These are phyloP conservation scores for Rhinella marina DNA, from an alignment of 2,797 vertebrate species.

Conservation along the genomic window DNA sequence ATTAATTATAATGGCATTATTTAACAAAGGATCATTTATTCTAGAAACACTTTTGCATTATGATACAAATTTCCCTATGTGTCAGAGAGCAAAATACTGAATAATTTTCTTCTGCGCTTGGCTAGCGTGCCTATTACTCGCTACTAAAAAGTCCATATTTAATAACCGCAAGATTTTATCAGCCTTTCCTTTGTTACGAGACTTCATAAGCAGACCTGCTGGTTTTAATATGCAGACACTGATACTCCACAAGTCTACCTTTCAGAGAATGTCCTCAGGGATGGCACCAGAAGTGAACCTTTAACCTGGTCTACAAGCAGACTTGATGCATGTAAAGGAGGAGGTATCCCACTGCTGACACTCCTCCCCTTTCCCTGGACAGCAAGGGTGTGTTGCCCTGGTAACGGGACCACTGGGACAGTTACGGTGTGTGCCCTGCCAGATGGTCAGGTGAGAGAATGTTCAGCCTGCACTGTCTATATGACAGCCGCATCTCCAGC, in stretches of 20 bases:
- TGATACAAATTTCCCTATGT: background rate
- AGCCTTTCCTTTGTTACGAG: conserved; percentile 29
- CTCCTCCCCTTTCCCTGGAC: conserved; percentile 43
- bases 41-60: background rate
- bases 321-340: conserved; percentile 46
- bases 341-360: conserved; percentile 29
- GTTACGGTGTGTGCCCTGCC: conserved; percentile 48
- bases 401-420: conserved; percentile 14
- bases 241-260: conserved; percentile 38
- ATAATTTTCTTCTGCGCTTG: background rate
- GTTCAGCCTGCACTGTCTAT: conserved; percentile 36
- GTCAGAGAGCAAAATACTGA: background rate
- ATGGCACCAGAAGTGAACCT: conserved; percentile 39
- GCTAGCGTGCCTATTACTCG: background rate
- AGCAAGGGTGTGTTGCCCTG: background rate
- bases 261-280: conserved; percentile 42
- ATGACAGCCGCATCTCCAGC: conserved; percentile 49
- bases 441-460: conserved; percentile 60
- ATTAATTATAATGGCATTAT: background rate
- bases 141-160: conserved; percentile 11
- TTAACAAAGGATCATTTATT: background rate
- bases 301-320: conserved; percentile 52
- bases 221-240: conserved; percentile 52
- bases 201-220: conserved; percentile 29
- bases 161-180: background rate